Conservation (phyloP, 2,113 vertebrate species). For the Pleuronectes platessa region DNA sequence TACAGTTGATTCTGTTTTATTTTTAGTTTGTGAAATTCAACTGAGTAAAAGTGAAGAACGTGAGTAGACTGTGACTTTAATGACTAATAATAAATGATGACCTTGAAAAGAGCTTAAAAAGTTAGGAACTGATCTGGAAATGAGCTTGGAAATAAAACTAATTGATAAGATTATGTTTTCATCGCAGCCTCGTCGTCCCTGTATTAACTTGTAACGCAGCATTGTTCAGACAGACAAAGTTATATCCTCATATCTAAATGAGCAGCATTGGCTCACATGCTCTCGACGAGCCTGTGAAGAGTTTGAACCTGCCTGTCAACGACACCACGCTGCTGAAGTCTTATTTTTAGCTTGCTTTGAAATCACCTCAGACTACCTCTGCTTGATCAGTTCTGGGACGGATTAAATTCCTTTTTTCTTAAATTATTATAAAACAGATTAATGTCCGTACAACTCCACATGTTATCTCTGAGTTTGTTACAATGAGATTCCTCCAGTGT, state of each 20-base stretch:
- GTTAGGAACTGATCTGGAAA: no score
- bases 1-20: neutral
- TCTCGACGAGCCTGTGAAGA: slow-evolving; percentile 2
- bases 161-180: neutral
- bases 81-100: neutral
- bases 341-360: slow-evolving; percentile 10
- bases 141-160: slow-evolving; percentile 10
- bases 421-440: neutral
- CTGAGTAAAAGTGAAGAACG: neutral
- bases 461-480: neutral
- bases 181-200: no score
- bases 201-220: no score
- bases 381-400: neutral
- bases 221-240: no score
- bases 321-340: neutral
- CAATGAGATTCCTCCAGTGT: slow-evolving; percentile 11
- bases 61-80: neutral
- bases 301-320: neutral
- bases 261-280: neutral
- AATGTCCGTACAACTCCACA: neutral
- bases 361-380: neutral
- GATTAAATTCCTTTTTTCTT: neutral
- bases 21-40: neutral
- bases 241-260: neutral
- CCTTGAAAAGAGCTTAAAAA: neutral